phyloP scores from a whole-genome alignment of 2,797 vertebrate genomes.

The Parauchenoglanis ngamensis region DNA sequence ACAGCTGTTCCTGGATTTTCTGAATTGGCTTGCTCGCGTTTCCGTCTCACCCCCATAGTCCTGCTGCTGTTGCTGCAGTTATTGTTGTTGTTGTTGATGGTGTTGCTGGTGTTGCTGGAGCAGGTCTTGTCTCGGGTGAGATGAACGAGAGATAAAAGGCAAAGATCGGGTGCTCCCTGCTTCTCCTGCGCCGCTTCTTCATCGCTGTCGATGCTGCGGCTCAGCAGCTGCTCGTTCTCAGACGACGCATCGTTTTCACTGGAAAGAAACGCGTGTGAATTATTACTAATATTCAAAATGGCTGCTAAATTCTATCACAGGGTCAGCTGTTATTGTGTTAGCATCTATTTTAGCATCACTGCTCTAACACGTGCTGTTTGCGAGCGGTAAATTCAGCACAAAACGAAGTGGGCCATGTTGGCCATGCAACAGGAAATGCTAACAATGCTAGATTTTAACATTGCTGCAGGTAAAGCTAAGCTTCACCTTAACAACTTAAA shows the following conservation, averaged over 20 bases:
- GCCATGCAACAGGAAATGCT: not conserved
- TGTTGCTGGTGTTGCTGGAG: slow-evolving; percentile 64
- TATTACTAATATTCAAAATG: not conserved
- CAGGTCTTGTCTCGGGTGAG: slow-evolving; percentile 83
- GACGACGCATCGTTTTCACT: slow-evolving; percentile 98
- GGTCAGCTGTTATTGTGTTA: not conserved
- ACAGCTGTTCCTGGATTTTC: not conserved
- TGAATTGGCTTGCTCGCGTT: not conserved
- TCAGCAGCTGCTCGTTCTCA: slow-evolving; percentile 94
- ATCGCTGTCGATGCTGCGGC: slow-evolving; percentile 95
- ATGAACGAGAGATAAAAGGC: slow-evolving; percentile 90
- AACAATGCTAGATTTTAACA: not conserved
- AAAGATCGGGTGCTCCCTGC: slow-evolving; percentile 86
- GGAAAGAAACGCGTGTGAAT: slow-evolving; percentile 18
- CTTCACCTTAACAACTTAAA: not conserved
- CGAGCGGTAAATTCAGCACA: not conserved
- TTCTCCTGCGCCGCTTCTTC: slow-evolving; percentile 92
- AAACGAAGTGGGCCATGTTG: not conserved
- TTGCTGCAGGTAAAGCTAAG: not conserved
- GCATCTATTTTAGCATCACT: not conserved
- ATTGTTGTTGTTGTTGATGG: slow-evolving; percentile 61
- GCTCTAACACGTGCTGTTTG: not conserved
- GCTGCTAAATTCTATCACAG: not conserved
- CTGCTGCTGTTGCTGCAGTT: slow-evolving; percentile 77
- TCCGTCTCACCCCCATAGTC: slow-evolving; percentile 84